Evolutionary conservation across 2,113 vertebrate species (phyloP), one percentile per base, ranked within the genome.

Genomic region (Oostethus manadensis): DNA sequence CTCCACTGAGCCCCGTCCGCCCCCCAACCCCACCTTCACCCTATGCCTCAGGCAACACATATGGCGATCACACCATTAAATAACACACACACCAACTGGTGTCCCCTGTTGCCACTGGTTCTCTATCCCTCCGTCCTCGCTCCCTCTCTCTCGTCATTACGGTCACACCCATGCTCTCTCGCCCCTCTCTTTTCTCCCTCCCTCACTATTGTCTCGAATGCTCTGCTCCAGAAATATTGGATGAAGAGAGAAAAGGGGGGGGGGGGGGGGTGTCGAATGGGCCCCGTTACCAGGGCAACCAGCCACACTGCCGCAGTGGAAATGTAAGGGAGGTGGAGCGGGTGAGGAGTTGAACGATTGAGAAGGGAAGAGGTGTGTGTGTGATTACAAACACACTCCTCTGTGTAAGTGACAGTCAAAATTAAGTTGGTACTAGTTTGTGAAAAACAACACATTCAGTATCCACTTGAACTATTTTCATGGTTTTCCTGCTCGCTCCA

Each of bases 221-320:
- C 57, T 53, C 59, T 82, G 64, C 50, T 82, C 67, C 72, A 79
- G 54, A 71, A 83, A 75, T 44, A 43, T 76, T 73, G 53, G 38
- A 26, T 21, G 15, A 56, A 23, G 43, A 44, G 10, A 62, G 44
- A 51, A 54, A 17, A 8, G 21, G 13, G 15, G 33, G 57, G 50
- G 63, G 42, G 56, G 57, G 50, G 63, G 42, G 56, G 76, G 77
- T 68, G 72, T 44, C 82, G 84, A 73, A 88, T 78, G 90, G 89
- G 85, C 86, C 86, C 70, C 43, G 88, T 95, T 90, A 87, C 92
- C 92, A 90, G 90, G 90, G 92, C 84, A 95, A 95, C 93, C 56
- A 82, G 89, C 68, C 83, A 88, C 81, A 89, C 88, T 93, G 93
- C 90, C 73, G 89, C 88, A 85, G 88, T 85, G 90, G 86, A 83